Evolutionary conservation across 2,888 invertebrate genomes (phyloP).

Genomic region (Microplitis manilae): DNA sequence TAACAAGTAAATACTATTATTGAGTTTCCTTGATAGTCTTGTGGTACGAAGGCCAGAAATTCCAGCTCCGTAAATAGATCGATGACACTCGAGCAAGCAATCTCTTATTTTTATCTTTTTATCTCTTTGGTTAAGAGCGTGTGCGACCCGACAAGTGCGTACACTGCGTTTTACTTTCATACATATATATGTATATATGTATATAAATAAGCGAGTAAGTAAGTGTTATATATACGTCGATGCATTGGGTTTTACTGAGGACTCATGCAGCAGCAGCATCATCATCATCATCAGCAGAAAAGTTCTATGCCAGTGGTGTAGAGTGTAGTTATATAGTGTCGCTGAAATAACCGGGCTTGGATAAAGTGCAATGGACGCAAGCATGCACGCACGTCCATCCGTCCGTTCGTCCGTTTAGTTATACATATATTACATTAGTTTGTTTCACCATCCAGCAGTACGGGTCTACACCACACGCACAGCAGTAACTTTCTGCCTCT

Average conservation of each 20-base stretch:
- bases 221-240: no score
- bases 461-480: conserved; percentile 6
- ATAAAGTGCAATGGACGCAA: conserved; percentile 64
- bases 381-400: conserved; percentile 25
- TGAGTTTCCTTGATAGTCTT: conserved; percentile 19
- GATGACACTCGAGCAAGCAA: conserved; percentile 69
- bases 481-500: background rate
- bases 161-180: conserved; percentile 3
- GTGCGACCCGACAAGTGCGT: conserved; percentile 30
- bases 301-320: background rate
- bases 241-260: background rate
- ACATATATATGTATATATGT: no score
- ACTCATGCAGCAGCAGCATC: no score
- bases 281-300: no score
- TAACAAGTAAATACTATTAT: background rate
- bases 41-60: conserved; percentile 65
- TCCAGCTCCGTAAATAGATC: conserved; percentile 71
- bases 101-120: conserved; percentile 44
- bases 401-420: conserved; percentile 19
- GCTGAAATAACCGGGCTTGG: conserved; percentile 62
- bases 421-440: background rate
- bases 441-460: conserved; percentile 26
- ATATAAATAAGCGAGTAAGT: no score
- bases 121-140: conserved; percentile 23
- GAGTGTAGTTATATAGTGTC: conserved; percentile 46